These are phyloP conservation scores for Conus canariensis DNA, from an alignment of 2,888 invertebrate species.

Conservation along the genomic window DNA sequence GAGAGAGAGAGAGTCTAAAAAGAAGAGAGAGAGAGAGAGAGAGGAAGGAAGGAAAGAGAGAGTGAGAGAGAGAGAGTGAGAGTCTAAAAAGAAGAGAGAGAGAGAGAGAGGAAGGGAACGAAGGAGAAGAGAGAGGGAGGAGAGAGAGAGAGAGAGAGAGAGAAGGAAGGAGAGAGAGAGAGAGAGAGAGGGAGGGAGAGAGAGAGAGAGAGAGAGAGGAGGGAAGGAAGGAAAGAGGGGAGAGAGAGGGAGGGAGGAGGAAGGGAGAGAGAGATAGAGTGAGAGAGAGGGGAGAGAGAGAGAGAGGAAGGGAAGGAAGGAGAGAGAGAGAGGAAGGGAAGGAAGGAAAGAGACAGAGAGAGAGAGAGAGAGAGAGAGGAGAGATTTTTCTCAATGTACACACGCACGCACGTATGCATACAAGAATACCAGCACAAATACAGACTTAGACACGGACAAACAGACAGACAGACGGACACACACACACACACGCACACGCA, in stretches of 20 bases:
- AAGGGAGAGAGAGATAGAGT: neutral
- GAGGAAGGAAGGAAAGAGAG: neutral
- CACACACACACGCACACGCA: no score
- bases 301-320: neutral
- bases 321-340: neutral
- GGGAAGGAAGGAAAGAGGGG: neutral
- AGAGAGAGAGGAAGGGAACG: neutral
- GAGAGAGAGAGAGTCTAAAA: neutral
- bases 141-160: neutral
- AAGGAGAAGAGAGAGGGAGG: neutral
- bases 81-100: neutral
- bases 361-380: neutral
- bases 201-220: slow-evolving; percentile 11
- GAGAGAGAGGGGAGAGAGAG: neutral
- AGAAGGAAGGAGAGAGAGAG: neutral
- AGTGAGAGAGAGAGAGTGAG: neutral
- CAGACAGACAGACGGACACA: neutral
- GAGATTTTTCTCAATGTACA: neutral
- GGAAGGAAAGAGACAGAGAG: neutral
- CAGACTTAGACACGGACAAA: neutral
- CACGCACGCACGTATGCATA: neutral
- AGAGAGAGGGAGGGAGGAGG: neutral
- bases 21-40: neutral
- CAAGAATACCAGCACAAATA: neutral
- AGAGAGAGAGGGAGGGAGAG: neutral